A percentile compares a stretch with the other conserved stretches of the same genome.
Conservation (phyloP, 2,888 invertebrate genomes). For the Bugula neritina region DNA sequence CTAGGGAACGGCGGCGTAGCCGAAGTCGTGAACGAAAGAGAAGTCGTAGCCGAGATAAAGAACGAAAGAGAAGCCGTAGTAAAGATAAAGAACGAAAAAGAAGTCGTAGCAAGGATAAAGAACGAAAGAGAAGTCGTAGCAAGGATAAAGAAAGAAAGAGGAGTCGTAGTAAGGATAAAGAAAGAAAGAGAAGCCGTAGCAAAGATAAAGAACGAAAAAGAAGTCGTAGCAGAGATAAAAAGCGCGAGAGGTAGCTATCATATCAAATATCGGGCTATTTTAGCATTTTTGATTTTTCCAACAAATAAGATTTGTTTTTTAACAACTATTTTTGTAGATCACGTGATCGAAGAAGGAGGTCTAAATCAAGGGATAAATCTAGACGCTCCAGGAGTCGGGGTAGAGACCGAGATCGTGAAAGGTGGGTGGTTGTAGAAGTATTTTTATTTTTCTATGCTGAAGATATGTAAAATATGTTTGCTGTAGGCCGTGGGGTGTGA, state of each 20-base stretch:
- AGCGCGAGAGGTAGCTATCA: slow-evolving; percentile 17
- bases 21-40: slow-evolving; percentile 2
- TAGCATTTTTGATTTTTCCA: too few relatives aligned
- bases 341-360: slow-evolving; percentile 32
- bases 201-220: slow-evolving; percentile 16
- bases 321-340: too few relatives aligned
- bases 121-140: slow-evolving; percentile 4
- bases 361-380: slow-evolving; percentile 37
- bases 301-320: too few relatives aligned
- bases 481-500: too few relatives aligned
- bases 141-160: slow-evolving; percentile 20
- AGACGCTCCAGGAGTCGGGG: slow-evolving; percentile 46
- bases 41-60: not conserved
- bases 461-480: too few relatives aligned
- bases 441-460: too few relatives aligned
- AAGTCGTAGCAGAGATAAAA: not conserved
- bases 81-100: slow-evolving; percentile 7
- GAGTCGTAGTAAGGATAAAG: not conserved
- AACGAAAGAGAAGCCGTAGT: not conserved
- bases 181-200: not conserved
- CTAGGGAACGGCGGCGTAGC: slow-evolving; percentile 16
- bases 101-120: not conserved
- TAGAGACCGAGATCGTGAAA: not conserved
- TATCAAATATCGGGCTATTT: too few relatives aligned
- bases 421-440: too few relatives aligned